Percentiles rank a stretch among this genome's conserved stretches.
Conservation (phyloP, 2,797 vertebrate species). For the Crocidura indochinensis region DNA sequence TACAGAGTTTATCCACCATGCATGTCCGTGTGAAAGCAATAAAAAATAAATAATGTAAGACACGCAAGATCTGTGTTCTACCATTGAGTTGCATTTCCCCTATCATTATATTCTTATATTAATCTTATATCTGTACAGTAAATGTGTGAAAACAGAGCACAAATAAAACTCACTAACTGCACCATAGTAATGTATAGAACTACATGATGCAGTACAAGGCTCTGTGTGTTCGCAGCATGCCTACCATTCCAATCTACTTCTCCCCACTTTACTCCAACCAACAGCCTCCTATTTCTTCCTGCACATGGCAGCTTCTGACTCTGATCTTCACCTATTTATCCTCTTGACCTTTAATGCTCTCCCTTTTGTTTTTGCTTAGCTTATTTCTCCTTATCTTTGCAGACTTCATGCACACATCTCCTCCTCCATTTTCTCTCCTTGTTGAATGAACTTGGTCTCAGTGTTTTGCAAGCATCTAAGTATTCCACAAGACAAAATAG, state of each 20-base stretch:
- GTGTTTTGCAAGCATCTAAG: neutral
- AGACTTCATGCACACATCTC: neutral
- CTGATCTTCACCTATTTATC: neutral
- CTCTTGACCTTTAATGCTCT: neutral
- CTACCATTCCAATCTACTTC: neutral
- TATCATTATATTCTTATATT: neutral
- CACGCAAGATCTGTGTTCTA: too few species aligned
- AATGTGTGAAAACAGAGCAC: too few species aligned
- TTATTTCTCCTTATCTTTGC: neutral
- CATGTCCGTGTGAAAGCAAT: too few species aligned
- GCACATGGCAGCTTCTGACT: neutral
- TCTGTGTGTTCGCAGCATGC: neutral
- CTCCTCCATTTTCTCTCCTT: neutral
- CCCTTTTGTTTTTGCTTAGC: neutral
- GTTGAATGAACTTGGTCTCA: neutral
- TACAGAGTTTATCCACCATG: too few species aligned
- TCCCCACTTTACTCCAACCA: neutral
- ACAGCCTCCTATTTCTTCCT: neutral
- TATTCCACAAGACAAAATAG: neutral
- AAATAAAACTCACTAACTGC: too few species aligned
- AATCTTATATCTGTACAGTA: neutral
- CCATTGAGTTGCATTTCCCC: neutral
- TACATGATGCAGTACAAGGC: neutral
- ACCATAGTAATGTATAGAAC: neutral
- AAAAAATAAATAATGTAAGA: too few species aligned